Base-by-base conservation (phyloP, 2,113 vertebrate genomes). In the Macrotis lagotis region DNA sequence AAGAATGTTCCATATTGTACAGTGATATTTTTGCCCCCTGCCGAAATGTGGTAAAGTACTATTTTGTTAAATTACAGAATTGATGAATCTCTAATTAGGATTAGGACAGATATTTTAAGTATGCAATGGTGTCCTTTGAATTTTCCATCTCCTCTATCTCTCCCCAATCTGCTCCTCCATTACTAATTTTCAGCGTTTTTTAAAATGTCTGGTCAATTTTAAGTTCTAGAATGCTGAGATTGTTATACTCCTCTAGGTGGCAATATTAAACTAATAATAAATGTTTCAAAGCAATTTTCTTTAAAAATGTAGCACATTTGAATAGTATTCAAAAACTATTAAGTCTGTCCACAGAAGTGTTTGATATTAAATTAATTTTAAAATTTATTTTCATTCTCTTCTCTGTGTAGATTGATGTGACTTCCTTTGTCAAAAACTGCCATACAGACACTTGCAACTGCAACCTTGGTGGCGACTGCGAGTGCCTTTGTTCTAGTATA, bases 371-470 rank as follows among this genome's bases (percentile, higher is more conserved):
- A 90, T 51, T 26, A 94, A 93, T 37, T 94, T 1, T 28, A 3
- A 88, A 25, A 95, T 91, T 26, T n/a, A 28, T 25, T 16, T 53
- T 37, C 25, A 92, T 96, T 53, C 91, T 90, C n/a, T 94, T 52
- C 8, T 8, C 31, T 48, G 66, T 92, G 74, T 96, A 99, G 99
- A 99, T 99, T 93, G 99, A 99, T 96, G 99, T 99, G 97, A 99
- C 99, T 97, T 99, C 99, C 98, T 99, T 99, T 98, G 99, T 99
- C 96, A 99, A 99, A 98, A 99, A 99, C 94, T 99, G 99, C 95
- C 99, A 99, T 94, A 99, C 99, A 92, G 99, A 99, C 95, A 99
- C 99, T 0, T 99, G 99, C 96, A 99, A 99, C 97, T 99, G 99
- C 98, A 99, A 99, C 94, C 99, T 99, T 6, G 99, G 99, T 8